These are phyloP conservation scores for Hippoglossus hippoglossus DNA, from an alignment of 2,797 vertebrate genomes.

Conservation along the genomic window DNA sequence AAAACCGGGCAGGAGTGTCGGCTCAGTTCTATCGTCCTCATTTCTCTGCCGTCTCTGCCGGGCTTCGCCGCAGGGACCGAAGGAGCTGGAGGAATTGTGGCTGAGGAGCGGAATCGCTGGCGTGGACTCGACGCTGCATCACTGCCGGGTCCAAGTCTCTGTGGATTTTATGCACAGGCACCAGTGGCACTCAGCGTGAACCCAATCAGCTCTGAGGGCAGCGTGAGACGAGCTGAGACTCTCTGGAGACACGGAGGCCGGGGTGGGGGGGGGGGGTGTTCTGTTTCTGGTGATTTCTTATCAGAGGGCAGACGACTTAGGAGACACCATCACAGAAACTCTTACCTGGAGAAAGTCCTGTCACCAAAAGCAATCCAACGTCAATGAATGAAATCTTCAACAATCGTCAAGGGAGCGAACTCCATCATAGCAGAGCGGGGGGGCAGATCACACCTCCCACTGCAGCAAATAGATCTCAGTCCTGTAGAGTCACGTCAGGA, in stretches of 20 bases:
- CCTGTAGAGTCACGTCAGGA: slow-evolving; percentile 17
- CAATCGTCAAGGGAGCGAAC: slow-evolving; percentile 2
- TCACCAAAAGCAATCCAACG: no score
- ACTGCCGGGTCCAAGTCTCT: slow-evolving; percentile 13
- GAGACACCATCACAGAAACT: not conserved
- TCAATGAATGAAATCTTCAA: no score
- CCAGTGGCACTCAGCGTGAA: slow-evolving; percentile 29
- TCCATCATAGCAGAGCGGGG: slow-evolving; percentile 7
- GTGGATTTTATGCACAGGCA: slow-evolving; percentile 3
- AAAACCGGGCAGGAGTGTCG: no score
- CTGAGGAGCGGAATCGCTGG: slow-evolving; percentile 19
- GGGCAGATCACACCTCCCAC: slow-evolving; percentile 21
- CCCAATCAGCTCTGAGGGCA: slow-evolving; percentile 48
- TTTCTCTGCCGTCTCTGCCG: slow-evolving; percentile 17
- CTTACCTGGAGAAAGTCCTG: not conserved
- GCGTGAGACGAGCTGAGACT: slow-evolving; percentile 20
- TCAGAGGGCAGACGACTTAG: not conserved
- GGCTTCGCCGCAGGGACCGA: slow-evolving; percentile 12
- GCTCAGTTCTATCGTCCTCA: slow-evolving; percentile 22
- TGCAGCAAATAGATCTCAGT: slow-evolving; percentile 25
- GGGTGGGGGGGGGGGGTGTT: not conserved
- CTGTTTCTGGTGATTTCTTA: not conserved
- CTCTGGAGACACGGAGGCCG: slow-evolving; percentile 11
- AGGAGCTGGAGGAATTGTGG: not conserved
- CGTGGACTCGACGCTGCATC: slow-evolving; percentile 7